Percentiles rank a stretch among this genome's conserved stretches.
phyloP scores from a whole-genome alignment of 2,888 invertebrate species.

The Endotricha flammealis region DNA sequence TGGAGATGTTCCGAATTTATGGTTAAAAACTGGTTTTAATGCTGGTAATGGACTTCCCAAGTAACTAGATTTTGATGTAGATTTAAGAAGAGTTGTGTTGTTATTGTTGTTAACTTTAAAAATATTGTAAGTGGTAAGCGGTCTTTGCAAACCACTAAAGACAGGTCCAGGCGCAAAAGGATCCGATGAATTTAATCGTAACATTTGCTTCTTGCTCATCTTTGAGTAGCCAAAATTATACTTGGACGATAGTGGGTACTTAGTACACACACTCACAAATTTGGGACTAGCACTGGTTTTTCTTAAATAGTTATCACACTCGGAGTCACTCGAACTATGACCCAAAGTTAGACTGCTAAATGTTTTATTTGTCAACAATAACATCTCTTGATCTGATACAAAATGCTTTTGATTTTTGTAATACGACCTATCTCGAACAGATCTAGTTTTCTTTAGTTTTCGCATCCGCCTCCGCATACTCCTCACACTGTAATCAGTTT shows the following conservation, averaged over 20 bases:
- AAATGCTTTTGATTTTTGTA: constrained; percentile 77
- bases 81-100: constrained; percentile 62
- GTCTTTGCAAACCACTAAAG: constrained; percentile 67
- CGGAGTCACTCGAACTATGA: constrained; percentile 75
- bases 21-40: constrained; percentile 62
- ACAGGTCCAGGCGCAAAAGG: constrained; percentile 74
- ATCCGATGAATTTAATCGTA: constrained; percentile 58
- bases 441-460: constrained; percentile 71
- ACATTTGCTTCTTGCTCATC: constrained; percentile 51
- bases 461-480: constrained; percentile 68
- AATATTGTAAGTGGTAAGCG: constrained; percentile 63
- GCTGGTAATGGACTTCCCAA: constrained; percentile 54
- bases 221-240: constrained; percentile 62
- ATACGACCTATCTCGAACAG: constrained; percentile 69
- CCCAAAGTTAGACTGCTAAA: constrained; percentile 76
- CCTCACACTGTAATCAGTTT: constrained; percentile 77
- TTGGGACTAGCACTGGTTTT: constrained; percentile 63
- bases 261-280: constrained; percentile 64
- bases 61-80: constrained; percentile 49
- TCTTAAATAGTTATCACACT: constrained; percentile 63
- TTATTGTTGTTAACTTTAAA: constrained; percentile 69
- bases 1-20: constrained; percentile 69
- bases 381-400: constrained; percentile 79
- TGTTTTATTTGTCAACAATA: constrained; percentile 74
- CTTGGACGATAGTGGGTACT: constrained; percentile 60